These are phyloP conservation scores for Lasioglossum figueresi DNA, from an alignment of 2,888 invertebrate species.

Conservation along the genomic window DNA sequence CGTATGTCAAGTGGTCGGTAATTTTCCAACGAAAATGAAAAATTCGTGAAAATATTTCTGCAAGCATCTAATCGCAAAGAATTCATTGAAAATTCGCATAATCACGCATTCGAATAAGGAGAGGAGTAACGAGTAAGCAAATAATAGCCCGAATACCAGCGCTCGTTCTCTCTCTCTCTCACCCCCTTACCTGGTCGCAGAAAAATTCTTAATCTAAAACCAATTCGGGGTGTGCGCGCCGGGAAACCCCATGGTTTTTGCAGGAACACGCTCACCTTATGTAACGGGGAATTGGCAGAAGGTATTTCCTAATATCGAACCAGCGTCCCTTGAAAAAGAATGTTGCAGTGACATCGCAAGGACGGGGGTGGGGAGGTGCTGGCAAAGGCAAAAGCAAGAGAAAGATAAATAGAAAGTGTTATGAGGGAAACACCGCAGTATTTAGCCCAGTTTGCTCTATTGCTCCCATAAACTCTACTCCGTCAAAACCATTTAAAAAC, in stretches of 20 bases:
- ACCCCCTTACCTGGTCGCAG: conserved; percentile 51
- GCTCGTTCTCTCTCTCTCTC: no score
- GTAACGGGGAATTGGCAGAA: conserved; percentile 72
- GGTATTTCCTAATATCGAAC: conserved; percentile 77
- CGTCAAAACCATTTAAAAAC: background rate
- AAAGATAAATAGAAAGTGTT: conserved; percentile 28
- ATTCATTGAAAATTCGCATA: background rate
- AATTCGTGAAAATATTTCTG: background rate
- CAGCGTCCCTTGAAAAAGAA: conserved; percentile 67
- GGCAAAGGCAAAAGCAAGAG: conserved; percentile 9
- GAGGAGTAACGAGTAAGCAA: conserved; percentile 26
- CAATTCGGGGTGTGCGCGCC: conserved; percentile 58
- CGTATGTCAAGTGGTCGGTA: background rate
- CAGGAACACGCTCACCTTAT: conserved; percentile 64
- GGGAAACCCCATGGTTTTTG: conserved; percentile 63
- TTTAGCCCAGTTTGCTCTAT: conserved; percentile 16
- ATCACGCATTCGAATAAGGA: background rate
- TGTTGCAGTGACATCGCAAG: conserved; percentile 64
- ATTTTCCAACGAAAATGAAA: background rate
- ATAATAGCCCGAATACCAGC: conserved; percentile 58
- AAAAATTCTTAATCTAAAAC: conserved; percentile 69
- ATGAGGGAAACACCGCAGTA: conserved; percentile 7
- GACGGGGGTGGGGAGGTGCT: conserved; percentile 22
- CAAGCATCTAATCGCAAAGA: background rate
- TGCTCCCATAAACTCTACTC: background rate